Evolutionary conservation across 2,113 vertebrate genomes (phyloP).

Genomic region (Heloderma charlesbogerti): DNA sequence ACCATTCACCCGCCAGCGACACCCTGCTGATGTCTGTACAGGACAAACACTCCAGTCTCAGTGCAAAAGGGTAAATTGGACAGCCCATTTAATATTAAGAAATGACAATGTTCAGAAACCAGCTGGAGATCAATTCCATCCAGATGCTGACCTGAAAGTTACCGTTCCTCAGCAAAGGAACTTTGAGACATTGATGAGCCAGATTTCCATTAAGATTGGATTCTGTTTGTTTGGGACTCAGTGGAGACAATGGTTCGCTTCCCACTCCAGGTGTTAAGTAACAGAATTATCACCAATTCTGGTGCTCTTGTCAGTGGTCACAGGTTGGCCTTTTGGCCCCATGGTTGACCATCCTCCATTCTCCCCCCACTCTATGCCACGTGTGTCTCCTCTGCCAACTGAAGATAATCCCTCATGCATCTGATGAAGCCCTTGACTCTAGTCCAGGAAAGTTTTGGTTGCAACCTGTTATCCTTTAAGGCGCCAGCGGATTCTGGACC

Average conservation of each 20-base stretch:
- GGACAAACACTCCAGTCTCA: no score
- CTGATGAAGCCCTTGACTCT: background rate
- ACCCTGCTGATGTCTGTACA: no score
- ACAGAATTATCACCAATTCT: background rate
- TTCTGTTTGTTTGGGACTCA: background rate
- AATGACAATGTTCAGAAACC: no score
- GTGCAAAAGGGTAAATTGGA: no score
- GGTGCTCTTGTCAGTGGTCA: background rate
- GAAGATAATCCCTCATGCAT: background rate
- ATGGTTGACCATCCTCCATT: no score
- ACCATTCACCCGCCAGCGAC: no score
- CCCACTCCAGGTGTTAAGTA: background rate
- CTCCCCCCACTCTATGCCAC: background rate
- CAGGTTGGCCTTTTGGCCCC: no score
- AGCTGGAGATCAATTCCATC: no score
- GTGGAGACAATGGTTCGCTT: background rate
- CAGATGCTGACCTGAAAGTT: background rate
- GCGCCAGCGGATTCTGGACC: background rate
- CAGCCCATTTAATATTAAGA: no score
- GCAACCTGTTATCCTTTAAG: background rate
- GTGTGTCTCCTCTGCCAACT: no score
- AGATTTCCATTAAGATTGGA: background rate
- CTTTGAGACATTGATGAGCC: background rate
- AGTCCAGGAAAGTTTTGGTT: background rate
- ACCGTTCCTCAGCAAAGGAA: background rate